phyloP scores from a whole-genome alignment of 2,888 invertebrate genomes.

The Rhimphoctona megacephalus region DNA sequence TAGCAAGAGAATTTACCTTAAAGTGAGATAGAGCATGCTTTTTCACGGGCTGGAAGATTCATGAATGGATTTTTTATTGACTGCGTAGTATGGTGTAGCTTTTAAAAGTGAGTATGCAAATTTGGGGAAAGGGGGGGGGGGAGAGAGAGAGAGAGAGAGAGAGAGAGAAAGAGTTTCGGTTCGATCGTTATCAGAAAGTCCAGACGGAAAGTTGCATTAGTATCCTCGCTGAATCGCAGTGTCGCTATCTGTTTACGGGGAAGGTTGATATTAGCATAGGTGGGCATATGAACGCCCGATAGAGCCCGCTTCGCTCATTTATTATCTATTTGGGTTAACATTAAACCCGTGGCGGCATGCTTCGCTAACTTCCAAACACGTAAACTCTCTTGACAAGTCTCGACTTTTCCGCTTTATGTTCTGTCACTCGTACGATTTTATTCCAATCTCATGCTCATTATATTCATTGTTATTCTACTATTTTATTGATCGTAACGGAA shows the following conservation, averaged over 20 bases:
- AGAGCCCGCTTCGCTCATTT: constrained; percentile 75
- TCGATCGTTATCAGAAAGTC: constrained; percentile 30
- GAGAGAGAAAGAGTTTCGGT: constrained; percentile 13
- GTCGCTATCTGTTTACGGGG: constrained; percentile 47
- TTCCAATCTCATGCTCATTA: constrained; percentile 12
- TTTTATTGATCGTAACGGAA: constrained; percentile 16
- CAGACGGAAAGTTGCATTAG: constrained; percentile 27
- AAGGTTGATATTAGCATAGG: constrained; percentile 70
- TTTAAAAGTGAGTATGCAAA: constrained; percentile 7
- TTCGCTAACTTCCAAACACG: constrained; percentile 55
- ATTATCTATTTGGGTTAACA: constrained; percentile 81
- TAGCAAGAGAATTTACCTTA: background rate
- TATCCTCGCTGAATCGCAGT: constrained; percentile 27
- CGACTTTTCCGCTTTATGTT: background rate
- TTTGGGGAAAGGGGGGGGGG: background rate
- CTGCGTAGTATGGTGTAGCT: background rate
- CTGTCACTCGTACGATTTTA: background rate
- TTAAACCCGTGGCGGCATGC: constrained; percentile 38
- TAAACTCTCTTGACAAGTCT: constrained; percentile 46
- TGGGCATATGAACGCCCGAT: constrained; percentile 70
- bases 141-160: background rate
- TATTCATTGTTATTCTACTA: constrained; percentile 1
- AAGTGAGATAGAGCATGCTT: background rate
- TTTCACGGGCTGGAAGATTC: background rate
- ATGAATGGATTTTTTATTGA: constrained; percentile 14